A percentile compares a stretch with the other conserved stretches of the same genome.
Evolutionary conservation across 2,797 vertebrate species (phyloP).

Genomic region (Taenioides sp.): DNA sequence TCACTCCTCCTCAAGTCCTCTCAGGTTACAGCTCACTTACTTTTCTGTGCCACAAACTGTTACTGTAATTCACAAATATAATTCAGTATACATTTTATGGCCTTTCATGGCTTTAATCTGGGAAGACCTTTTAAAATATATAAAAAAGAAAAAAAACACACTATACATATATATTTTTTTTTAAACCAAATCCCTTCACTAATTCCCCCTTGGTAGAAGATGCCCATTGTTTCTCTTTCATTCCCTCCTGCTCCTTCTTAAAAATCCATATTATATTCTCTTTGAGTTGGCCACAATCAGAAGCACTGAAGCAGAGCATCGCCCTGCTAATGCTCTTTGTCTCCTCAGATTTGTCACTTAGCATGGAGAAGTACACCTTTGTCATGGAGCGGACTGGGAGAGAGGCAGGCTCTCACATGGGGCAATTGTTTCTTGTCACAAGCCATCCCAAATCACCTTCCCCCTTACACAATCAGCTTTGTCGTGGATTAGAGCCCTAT

Average conservation of each 20-base stretch:
- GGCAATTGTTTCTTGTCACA: conserved; percentile 76
- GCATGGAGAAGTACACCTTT: conserved; percentile 77
- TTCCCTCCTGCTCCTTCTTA: conserved; percentile 67
- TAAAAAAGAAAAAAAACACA: conserved; percentile 35
- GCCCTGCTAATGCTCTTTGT: conserved; percentile 78
- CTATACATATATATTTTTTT: conserved; percentile 54
- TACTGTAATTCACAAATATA: neutral
- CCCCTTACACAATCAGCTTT: conserved; percentile 74
- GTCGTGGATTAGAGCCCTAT: conserved; percentile 72
- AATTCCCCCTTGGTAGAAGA: conserved; percentile 77
- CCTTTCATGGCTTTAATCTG: neutral
- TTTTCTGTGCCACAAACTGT: neutral
- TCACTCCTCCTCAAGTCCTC: neutral
- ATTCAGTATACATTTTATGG: neutral
- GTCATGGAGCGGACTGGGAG: conserved; percentile 71
- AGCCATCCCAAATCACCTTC: conserved; percentile 60
- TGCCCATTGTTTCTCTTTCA: conserved; percentile 79
- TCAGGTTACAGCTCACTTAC: neutral
- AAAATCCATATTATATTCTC: conserved; percentile 78
- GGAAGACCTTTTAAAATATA: conserved; percentile 3
- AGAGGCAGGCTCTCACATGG: conserved; percentile 68
- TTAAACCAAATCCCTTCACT: conserved; percentile 73
- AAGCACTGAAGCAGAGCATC: conserved; percentile 73
- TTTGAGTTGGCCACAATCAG: conserved; percentile 75
- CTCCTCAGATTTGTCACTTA: conserved; percentile 78